Evolutionary conservation across 1,140 invertebrate genomes (phyloP).

Genomic region (Drosophila arawakana): DNA sequence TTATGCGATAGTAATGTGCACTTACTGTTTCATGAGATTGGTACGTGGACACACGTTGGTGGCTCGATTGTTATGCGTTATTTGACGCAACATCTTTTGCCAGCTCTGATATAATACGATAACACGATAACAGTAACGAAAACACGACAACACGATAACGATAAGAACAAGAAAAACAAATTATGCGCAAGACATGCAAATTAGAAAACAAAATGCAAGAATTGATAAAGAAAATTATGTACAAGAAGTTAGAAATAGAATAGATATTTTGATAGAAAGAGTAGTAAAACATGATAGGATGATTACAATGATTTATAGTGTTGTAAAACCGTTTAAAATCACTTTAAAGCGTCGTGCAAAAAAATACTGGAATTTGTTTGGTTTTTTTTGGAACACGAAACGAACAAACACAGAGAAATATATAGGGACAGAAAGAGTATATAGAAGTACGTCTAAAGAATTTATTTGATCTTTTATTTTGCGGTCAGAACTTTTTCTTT

Average conservation of each 20-base stretch:
- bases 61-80: conserved; percentile 99
- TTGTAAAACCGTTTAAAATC: neutral
- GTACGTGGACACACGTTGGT: conserved; percentile 98
- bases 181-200: conserved; percentile 54
- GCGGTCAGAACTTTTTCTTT: neutral
- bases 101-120: conserved; percentile 88
- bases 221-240: conserved; percentile 23
- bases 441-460: conserved; percentile 21
- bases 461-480: no score
- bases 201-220: conserved; percentile 33
- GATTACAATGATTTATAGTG: conserved; percentile 5
- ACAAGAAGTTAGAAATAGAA: conserved; percentile 10
- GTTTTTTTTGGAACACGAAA: conserved; percentile 2
- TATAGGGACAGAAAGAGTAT: neutral
- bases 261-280: neutral
- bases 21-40: conserved; percentile 99
- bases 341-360: conserved; percentile 3
- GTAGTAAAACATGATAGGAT: neutral
- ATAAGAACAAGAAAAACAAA: conserved; percentile 20
- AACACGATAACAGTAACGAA: conserved; percentile 30
- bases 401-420: conserved; percentile 2
- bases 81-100: conserved; percentile 94
- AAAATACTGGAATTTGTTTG: neutral
- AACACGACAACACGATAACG: conserved; percentile 36
- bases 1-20: conserved; percentile 10